Base-by-base conservation (phyloP, 2,888 invertebrate species). In the Chalcis sispes region DNA sequence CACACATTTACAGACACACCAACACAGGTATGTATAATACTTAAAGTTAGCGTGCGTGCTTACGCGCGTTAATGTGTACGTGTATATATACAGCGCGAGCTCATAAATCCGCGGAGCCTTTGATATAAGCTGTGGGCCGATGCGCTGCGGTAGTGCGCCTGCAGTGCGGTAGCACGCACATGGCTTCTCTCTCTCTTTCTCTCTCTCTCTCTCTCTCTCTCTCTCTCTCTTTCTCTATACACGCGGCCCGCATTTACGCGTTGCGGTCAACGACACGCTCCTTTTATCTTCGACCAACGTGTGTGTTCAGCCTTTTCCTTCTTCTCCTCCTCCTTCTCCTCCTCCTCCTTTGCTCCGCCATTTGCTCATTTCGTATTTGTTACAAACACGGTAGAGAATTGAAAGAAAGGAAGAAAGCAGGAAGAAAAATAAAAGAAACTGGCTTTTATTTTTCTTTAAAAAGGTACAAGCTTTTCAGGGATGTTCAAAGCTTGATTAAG, bases 101-200 rank as follows among this genome's bases (percentile, higher is more conserved):
- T 25, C 40, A n/a, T 64, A 50, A 32, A 64, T 23, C 15, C 32
- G 18, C 32, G 13, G 25, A 27, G 61, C 1, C 61, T 61, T 25
- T 10, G 23, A 25, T 61, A 25, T 42, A 61, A 42, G 40, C 36
- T 15, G 46, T 15, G 46, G 4, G 46, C 36, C 36, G 4, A 36
- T 36, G 25, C 18, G 23, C 66, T n/a, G n/a, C n/a, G n/a, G n/a
- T n/a, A n/a, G 15, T 2, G 25, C 18, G 23, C 66, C 70, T 70
- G 71, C 71, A 71, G 58, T 72, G 65, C 72, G 65, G 72, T 65
- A 58, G 58, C 48, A 62, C 56, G 64, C 64, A 56, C 46, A n/a
- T n/a, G 48, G 10, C 18, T 29, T n/a, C n/a, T n/a, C n/a, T n/a
- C n/a, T n/a, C n/a, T n/a, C n/a, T n/a, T n/a, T n/a, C n/a, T n/a